These are phyloP conservation scores for Galaxias olidus DNA, from an alignment of 2,797 vertebrate species.

Conservation along the genomic window DNA sequence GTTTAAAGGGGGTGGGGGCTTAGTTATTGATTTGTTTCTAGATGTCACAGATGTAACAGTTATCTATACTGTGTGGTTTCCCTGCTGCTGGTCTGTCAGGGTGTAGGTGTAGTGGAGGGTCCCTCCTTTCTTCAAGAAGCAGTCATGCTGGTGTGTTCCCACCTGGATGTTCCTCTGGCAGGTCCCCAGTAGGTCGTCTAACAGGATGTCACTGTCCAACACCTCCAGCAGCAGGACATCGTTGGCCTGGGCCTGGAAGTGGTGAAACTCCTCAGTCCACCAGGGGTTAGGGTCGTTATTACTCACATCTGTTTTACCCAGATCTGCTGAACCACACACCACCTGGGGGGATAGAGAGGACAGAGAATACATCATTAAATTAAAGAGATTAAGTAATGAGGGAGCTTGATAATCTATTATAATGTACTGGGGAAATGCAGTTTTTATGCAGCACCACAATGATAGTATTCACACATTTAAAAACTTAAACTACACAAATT, in stretches of 20 bases:
- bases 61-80: no score
- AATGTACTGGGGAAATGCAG: no score
- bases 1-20: no score
- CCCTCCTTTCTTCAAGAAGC: neutral
- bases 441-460: no score
- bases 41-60: no score
- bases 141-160: neutral
- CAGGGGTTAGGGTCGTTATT: neutral
- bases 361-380: no score
- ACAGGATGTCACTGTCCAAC: slow-evolving; percentile 17
- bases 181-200: slow-evolving; percentile 12
- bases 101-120: neutral
- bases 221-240: slow-evolving; percentile 21
- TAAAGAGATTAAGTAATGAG: no score
- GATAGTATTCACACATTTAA: no score
- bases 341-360: slow-evolving; percentile 3
- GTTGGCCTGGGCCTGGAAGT: neutral
- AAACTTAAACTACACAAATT: no score
- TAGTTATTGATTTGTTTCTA: no score
- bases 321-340: slow-evolving; percentile 4
- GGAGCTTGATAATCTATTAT: no score
- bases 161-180: slow-evolving; percentile 10
- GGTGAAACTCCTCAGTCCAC: slow-evolving; percentile 15
- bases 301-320: slow-evolving; percentile 4
- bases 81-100: neutral